These are phyloP conservation scores for Isurus oxyrinchus DNA, from an alignment of 2,113 vertebrate genomes.

Conservation along the genomic window DNA sequence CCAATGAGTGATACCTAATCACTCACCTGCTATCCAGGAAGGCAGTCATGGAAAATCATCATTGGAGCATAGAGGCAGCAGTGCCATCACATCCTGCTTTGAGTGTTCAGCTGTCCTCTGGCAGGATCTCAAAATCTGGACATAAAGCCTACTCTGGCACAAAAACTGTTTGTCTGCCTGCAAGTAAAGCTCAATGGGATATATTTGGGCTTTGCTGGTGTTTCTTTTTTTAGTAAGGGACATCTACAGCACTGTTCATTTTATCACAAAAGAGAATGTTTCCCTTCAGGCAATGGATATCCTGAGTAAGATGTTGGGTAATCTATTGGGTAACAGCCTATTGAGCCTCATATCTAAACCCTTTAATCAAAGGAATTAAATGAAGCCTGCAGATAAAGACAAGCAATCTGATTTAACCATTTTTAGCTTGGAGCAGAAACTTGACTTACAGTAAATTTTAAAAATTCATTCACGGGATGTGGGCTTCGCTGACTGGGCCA, in stretches of 20 bases:
- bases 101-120: background rate
- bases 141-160: background rate
- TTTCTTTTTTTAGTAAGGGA: too few relatives aligned
- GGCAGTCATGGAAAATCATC: background rate
- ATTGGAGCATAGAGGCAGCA: background rate
- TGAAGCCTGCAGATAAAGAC: background rate
- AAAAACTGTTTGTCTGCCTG: background rate
- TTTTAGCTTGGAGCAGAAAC: background rate
- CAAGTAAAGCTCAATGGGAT: background rate
- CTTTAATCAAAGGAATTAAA: background rate
- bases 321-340: background rate
- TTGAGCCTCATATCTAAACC: background rate
- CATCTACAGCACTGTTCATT: background rate
- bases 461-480: too few relatives aligned
- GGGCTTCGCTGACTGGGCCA: too few relatives aligned
- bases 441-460: background rate
- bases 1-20: background rate
- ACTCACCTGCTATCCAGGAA: background rate
- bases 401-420: background rate
- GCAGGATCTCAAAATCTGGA: background rate
- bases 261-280: background rate
- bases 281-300: background rate
- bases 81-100: background rate
- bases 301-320: background rate
- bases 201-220: background rate